Conservation (phyloP, 1,140 invertebrate genomes). For the Goniozus legneri region DNA sequence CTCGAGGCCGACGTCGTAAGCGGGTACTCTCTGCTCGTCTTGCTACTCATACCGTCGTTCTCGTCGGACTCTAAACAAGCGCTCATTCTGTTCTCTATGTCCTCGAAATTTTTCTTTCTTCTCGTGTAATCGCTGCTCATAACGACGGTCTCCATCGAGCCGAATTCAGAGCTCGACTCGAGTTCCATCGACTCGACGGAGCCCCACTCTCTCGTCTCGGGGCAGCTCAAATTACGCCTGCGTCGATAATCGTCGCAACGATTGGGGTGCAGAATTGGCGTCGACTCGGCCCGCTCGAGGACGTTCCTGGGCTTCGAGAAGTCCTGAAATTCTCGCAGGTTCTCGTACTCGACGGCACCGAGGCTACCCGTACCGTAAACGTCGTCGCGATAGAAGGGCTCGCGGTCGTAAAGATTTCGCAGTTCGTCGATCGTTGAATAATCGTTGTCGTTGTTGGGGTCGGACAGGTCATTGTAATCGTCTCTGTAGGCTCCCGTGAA, state of each 20-base stretch:
- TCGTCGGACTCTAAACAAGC: constrained; percentile 7
- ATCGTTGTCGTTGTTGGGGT: constrained; percentile 37
- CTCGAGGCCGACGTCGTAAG: constrained; percentile 3
- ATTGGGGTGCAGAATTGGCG: neutral
- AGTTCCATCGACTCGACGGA: neutral
- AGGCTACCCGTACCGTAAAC: constrained; percentile 4
- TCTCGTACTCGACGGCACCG: constrained; percentile 26
- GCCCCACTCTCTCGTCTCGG: constrained; percentile 24
- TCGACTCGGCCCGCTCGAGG: neutral
- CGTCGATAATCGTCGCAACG: constrained; percentile 21
- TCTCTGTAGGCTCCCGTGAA: constrained; percentile 15
- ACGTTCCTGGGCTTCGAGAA: neutral
- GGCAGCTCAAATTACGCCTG: constrained; percentile 43
- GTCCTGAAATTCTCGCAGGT: constrained; percentile 13
- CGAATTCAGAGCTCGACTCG: constrained; percentile 41
- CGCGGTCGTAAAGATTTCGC: constrained; percentile 14
- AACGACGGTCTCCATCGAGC: constrained; percentile 45
- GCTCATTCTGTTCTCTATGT: constrained; percentile 17
- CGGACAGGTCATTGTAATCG: constrained; percentile 26
- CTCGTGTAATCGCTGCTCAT: constrained; percentile 24
- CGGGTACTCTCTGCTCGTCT: constrained; percentile 20
- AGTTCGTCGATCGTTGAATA: constrained; percentile 47
- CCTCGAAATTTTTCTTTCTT: constrained; percentile 5
- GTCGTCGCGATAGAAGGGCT: no score
- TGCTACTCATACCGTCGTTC: constrained; percentile 19